A percentile compares a stretch with the other conserved stretches of the same genome.
Conservation (phyloP, 2,888 invertebrate species). For the Scaeva pyrastri region DNA sequence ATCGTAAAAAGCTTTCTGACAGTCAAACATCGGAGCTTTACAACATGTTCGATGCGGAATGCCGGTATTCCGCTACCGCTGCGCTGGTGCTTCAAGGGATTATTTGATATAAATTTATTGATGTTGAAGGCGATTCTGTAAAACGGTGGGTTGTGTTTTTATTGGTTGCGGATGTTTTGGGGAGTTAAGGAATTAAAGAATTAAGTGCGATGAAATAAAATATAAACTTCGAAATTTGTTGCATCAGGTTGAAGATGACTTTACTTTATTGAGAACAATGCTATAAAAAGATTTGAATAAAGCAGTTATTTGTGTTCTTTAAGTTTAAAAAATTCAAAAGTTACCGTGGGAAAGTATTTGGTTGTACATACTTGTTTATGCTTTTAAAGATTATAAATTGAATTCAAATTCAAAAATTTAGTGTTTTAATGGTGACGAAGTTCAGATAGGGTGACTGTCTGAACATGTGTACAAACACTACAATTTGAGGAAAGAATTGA, state of each 20-base stretch:
- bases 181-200: constrained; percentile 31
- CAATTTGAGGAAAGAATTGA: too few relatives aligned
- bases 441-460: too few relatives aligned
- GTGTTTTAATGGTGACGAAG: too few relatives aligned
- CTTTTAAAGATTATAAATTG: too few relatives aligned
- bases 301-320: background rate
- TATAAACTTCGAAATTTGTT: constrained; percentile 31
- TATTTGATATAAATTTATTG: constrained; percentile 2
- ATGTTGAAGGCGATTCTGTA: constrained; percentile 11
- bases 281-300: background rate
- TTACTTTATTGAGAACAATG: constrained; percentile 16
- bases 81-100: constrained; percentile 1
- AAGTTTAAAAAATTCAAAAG: too few relatives aligned
- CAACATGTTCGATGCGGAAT: constrained; percentile 50
- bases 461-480: too few relatives aligned
- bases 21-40: constrained; percentile 30
- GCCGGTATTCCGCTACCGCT: background rate
- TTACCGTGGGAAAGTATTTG: too few relatives aligned
- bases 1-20: constrained; percentile 63
- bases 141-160: constrained; percentile 32
- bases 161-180: constrained; percentile 59
- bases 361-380: too few relatives aligned
- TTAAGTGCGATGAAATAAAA: constrained; percentile 35
- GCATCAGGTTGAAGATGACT: constrained; percentile 8
- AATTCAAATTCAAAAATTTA: too few relatives aligned